These are phyloP conservation scores for Megaleporinus macrocephalus DNA, from an alignment of 2,113 vertebrate genomes.

Conservation along the genomic window DNA sequence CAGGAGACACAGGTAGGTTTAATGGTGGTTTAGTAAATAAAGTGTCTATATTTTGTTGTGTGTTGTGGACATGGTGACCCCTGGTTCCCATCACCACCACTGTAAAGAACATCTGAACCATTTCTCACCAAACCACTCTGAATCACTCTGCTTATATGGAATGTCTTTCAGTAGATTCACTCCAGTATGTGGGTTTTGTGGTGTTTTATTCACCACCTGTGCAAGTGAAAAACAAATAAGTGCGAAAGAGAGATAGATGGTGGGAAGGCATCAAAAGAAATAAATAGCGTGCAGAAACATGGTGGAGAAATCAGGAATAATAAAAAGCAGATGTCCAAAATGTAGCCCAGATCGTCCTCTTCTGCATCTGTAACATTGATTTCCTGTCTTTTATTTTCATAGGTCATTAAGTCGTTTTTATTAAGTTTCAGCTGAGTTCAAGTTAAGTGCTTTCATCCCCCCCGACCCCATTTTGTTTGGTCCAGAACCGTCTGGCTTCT, in stretches of 20 bases:
- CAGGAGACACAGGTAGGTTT: too few species aligned
- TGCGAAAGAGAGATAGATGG: neutral
- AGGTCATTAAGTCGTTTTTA: neutral
- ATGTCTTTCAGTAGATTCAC: too few species aligned
- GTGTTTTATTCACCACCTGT: too few species aligned
- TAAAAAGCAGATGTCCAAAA: neutral
- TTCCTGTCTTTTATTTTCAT: neutral
- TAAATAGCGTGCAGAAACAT: neutral
- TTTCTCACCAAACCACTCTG: too few species aligned
- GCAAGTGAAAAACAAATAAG: too few species aligned
- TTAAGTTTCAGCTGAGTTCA: neutral
- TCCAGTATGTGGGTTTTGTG: too few species aligned
- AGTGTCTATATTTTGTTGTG: too few species aligned
- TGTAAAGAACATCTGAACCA: too few species aligned
- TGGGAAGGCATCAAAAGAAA: neutral
- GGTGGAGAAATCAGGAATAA: neutral
- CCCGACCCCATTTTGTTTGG: neutral
- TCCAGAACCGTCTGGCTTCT: constrained; percentile 51
- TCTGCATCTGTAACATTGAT: neutral
- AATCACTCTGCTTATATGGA: too few species aligned
- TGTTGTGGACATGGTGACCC: too few species aligned
- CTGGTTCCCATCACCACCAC: too few species aligned
- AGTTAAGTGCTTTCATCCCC: neutral
- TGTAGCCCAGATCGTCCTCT: neutral
- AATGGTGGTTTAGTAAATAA: too few species aligned